Conservation (phyloP, 2,888 invertebrate genomes). For the Caenorhabditis sp. region DNA sequence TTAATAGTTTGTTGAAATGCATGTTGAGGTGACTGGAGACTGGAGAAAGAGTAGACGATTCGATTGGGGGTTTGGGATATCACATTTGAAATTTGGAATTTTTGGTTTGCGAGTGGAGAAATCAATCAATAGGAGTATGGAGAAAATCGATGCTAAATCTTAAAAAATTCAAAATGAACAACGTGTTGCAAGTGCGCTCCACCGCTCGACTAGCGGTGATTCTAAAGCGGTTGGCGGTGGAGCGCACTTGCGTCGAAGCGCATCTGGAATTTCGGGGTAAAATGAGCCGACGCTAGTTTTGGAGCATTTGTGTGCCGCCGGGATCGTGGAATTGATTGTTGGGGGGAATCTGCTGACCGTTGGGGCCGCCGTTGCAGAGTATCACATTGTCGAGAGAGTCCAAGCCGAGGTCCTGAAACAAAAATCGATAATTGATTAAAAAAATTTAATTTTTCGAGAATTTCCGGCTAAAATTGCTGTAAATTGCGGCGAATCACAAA, state of each 20-base stretch:
- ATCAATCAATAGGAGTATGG: not conserved
- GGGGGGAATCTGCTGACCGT: not conserved
- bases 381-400: constrained; percentile 37
- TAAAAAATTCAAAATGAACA: too few species aligned
- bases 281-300: constrained; percentile 33
- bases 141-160: not conserved
- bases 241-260: not conserved
- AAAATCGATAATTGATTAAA: too few species aligned
- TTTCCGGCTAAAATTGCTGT: too few species aligned
- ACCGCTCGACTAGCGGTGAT: not conserved
- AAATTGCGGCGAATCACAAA: too few species aligned
- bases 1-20: not conserved
- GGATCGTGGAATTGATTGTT: constrained; percentile 53
- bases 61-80: not conserved
- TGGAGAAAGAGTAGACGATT: constrained; percentile 7
- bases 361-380: constrained; percentile 35
- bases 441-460: too few species aligned
- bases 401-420: constrained; percentile 45
- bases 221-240: not conserved
- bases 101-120: not conserved
- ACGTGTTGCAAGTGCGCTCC: constrained; percentile 11
- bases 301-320: constrained; percentile 57
- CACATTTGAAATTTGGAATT: constrained; percentile 21
- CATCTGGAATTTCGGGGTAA: not conserved
- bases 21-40: not conserved